Base-by-base conservation (phyloP, 2,888 invertebrate genomes). In the Habrosyne pyritoides region DNA sequence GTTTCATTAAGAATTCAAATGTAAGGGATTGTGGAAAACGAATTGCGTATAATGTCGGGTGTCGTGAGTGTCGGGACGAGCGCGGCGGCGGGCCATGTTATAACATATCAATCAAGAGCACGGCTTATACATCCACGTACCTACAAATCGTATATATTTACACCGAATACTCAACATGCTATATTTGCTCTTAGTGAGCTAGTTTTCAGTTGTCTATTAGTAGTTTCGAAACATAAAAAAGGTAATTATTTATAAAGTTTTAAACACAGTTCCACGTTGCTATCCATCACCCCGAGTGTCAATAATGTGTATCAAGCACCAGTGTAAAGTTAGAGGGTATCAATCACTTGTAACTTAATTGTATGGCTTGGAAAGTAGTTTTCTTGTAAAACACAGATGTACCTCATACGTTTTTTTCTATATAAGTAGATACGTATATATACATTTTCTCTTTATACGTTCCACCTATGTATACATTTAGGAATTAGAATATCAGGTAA, bases 1-100 rank as follows among this genome's bases (percentile, higher is more conserved):
- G 89, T 89, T 87, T 89, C 89, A 89, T 91, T 90, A 91, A 82
- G 81, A 87, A 89, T 91, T 91, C 87, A 89, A 87, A 84, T 86
- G 83, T 86, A 83, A 86, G 84, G 83, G 86, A 86, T 87, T 83
- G 87, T 83, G 80, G 79, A 69, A 79, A 79, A 85, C 84, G 85
- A 86, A 84, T 86, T 82, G 70, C 69, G n/a, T 50, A 14, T 28
- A 28, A 30, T 30, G 50, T 50, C 66, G 69, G 65, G 79, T 77
- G 73, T 73, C 73, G 71, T 65, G 55, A 63, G 64, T 58, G 67
- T 51, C 53, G 56, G 51, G 57, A 51, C 48, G 53, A 53, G 63
- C 59, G 50, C 50, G 21, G 21, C 2, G 10, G 49, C 49, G 26
- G 28, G 10, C 18, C 26, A 33, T 26, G 49, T 50, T 50, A 49